These are phyloP conservation scores for Sarcophaga carnaria DNA, from an alignment of 2,888 invertebrate species.

Conservation along the genomic window DNA sequence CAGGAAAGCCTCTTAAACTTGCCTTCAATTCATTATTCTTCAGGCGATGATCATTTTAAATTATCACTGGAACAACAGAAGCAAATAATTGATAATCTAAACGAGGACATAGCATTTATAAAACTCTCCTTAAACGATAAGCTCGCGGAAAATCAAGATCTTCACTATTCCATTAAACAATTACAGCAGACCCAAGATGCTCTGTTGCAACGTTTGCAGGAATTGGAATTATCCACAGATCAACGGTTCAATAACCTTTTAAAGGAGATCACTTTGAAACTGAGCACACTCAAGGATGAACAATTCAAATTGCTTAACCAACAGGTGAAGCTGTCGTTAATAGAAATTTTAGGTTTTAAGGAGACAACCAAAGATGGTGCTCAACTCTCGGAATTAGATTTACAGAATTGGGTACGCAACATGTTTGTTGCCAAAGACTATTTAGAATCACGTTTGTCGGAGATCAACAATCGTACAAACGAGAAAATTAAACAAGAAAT, in stretches of 20 bases:
- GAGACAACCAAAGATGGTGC: slow-evolving; percentile 76
- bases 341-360: slow-evolving; percentile 83
- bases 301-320: slow-evolving; percentile 84
- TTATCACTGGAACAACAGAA: slow-evolving; percentile 79
- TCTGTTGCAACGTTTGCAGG: slow-evolving; percentile 75
- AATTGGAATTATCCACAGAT: slow-evolving; percentile 76
- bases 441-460: slow-evolving; percentile 83
- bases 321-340: slow-evolving; percentile 83
- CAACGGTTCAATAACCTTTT: slow-evolving; percentile 75
- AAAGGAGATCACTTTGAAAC: slow-evolving; percentile 77
- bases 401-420: slow-evolving; percentile 85
- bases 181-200: slow-evolving; percentile 76
- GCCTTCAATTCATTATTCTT: slow-evolving; percentile 70
- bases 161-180: slow-evolving; percentile 77
- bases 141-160: slow-evolving; percentile 80
- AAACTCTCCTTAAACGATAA: slow-evolving; percentile 83
- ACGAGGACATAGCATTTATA: slow-evolving; percentile 83
- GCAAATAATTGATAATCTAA: slow-evolving; percentile 83
- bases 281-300: slow-evolving; percentile 75
- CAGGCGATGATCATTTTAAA: slow-evolving; percentile 49
- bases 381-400: slow-evolving; percentile 82
- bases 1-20: slow-evolving; percentile 72
- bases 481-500: slow-evolving; percentile 81
- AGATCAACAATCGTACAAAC: slow-evolving; percentile 82
- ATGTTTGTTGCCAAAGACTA: slow-evolving; percentile 86